These are phyloP conservation scores for Meandrusa payeni DNA, from an alignment of 2,888 invertebrate genomes.

Conservation along the genomic window DNA sequence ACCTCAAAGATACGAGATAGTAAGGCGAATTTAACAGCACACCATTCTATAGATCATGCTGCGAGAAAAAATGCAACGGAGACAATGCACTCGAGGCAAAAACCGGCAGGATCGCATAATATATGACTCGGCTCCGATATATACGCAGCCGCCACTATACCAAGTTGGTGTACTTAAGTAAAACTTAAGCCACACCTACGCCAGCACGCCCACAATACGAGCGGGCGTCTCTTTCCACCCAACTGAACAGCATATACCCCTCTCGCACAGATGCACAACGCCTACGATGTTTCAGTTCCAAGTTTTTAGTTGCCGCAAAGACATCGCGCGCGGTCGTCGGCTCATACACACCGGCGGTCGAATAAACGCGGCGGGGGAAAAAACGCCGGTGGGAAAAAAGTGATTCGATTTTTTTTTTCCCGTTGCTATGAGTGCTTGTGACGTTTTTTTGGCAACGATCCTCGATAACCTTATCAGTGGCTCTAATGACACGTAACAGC, in stretches of 20 bases:
- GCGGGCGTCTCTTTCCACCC: conserved; percentile 42
- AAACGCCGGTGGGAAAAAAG: conserved; percentile 45
- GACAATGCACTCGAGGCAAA: conserved; percentile 71
- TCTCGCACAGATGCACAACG: conserved; percentile 58
- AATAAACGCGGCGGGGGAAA: conserved; percentile 35
- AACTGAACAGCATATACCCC: conserved; percentile 32
- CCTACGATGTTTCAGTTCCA: conserved; percentile 64
- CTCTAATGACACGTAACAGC: conserved; percentile 37
- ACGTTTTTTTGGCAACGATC: conserved; percentile 31
- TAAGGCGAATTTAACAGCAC: conserved; percentile 31
- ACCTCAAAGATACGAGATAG: conserved; percentile 19
- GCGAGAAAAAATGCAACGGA: conserved; percentile 49
- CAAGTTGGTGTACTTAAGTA: conserved; percentile 55
- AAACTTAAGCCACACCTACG: conserved; percentile 62
- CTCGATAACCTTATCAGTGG: conserved; percentile 37
- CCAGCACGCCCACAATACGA: conserved; percentile 55
- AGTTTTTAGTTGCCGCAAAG: conserved; percentile 75
- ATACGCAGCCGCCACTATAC: conserved; percentile 36
- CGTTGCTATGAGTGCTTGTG: conserved; percentile 35
- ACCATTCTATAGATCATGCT: conserved; percentile 54
- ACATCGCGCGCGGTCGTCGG: conserved; percentile 58
- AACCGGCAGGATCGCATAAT: conserved; percentile 53
- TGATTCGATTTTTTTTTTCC: conserved; percentile 38
- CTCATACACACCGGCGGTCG: conserved; percentile 37
- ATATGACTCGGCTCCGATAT: conserved; percentile 45